Base-by-base conservation (phyloP, 2,888 invertebrate species). In the Eristalinus aeneus region DNA sequence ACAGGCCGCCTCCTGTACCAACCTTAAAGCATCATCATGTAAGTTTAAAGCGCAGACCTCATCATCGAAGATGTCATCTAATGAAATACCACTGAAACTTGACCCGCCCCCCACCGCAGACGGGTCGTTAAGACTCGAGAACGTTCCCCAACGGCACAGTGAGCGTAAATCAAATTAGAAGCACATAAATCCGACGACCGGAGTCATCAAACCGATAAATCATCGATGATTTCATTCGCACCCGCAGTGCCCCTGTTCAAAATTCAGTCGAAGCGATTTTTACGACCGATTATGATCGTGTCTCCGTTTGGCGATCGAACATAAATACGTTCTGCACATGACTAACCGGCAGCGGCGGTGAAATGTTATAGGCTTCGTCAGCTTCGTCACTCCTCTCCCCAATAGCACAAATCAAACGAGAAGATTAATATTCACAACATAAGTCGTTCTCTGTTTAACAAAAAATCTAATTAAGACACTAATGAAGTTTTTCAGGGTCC, bases 381-480 rank as follows among this genome's bases (percentile, higher is more conserved):
- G 10, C 39, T 4, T n/a, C 39, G 39, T 16, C 46, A n/a, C n/a
- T 20, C 46, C 8, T 46, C 46, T 16, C 16, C n/a, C 46, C n/a
- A 46, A 46, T 16, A 46, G 16, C 46, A 46, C 46, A n/a, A n/a
- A n/a, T 16, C 16, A n/a, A 46, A 46, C 46, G n/a, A 46, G 46
- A n/a, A 34, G 31, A 60, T 75, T 39, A 58, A 46, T 16, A 65
- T 75, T 65, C 65, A 53, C 53, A 63, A 34, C 61, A 58, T 22
- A 27, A 34, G 56, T 23, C 68, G 16, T 39, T 65, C n/a, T 46
- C 39, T 10, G 22, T 58, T 58, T 67, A 27, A 46, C 56, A 65
- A 58, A 39, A 39, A 31, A 58, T 65, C 22, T 31, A 65, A 58
- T 32, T 74, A 54, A 31, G 32, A 46, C 9, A 46, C 46, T 63